Base-by-base conservation (phyloP, 2,113 vertebrate genomes). In the Brachirus orientalis region DNA sequence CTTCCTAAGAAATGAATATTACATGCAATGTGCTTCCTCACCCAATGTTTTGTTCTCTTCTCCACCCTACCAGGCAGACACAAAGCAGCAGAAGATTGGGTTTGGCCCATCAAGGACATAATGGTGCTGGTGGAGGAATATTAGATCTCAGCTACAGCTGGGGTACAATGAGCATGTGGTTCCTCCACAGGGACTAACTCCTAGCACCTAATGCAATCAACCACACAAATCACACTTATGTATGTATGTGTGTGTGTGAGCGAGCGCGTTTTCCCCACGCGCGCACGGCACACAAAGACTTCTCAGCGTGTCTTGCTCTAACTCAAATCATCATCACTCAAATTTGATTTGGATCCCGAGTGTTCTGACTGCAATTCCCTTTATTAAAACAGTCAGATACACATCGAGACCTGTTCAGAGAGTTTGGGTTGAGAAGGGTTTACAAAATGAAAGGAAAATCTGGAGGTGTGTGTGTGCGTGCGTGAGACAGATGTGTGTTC, bases 61-160 rank as follows among this genome's bases (percentile, higher is more conserved):
- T 80, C 75, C 63, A 59, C 59, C 69, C 73, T 79, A 62, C 65
- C 50, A 71, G 72, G 63, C 66, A 79, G 84, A 88, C 84, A 89
- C 80, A 86, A 86, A 86, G 79, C 77, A 78, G 69, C 50, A 63
- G 67, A 83, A 87, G 83, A 91, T 86, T 88, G 85, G 83, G 86
- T 90, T 88, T 87, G 75, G 80, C 61, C 79, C 84, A 88, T 88
- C 78, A 89, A 89, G 86, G 84, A 80, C 84, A 83, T 76, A 74
- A 86, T 85, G 83, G 87, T 82, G 76, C 83, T 50, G 82, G 63
- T 81, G 84, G 82, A 77, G 16, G 77, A 85, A 88, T 91, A 92
- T 92, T 90, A 90, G 90, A 90, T 90, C 86, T 88, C 54, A 54
- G 86, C 85, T 84, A 84, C 90, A 88, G 90, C 89, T 91, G 88